Percentiles rank a stretch among this genome's conserved stretches.
These are phyloP conservation scores for Myopa testacea DNA, from an alignment of 2,888 invertebrate species.

Conservation along the genomic window DNA sequence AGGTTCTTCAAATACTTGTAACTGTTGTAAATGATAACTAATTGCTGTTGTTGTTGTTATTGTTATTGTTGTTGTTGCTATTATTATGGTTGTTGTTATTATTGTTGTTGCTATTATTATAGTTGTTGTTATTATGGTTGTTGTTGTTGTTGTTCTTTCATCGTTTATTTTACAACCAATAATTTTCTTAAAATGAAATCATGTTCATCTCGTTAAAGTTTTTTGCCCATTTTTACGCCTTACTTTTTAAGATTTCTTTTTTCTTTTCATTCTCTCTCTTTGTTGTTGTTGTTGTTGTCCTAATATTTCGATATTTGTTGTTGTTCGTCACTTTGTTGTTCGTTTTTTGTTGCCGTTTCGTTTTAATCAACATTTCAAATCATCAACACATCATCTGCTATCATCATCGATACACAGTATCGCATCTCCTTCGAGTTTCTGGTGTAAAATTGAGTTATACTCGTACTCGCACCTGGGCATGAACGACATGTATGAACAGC, in stretches of 20 bases:
- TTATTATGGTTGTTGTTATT: slow-evolving; percentile 12
- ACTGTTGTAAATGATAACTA: too few species aligned
- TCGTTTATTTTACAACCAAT: background rate
- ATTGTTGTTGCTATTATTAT: slow-evolving; percentile 44
- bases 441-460: background rate
- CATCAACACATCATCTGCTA: slow-evolving; percentile 33
- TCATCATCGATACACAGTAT: background rate
- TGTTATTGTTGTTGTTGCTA: background rate
- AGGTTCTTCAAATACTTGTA: too few species aligned
- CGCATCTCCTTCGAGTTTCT: background rate
- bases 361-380: slow-evolving; percentile 31
- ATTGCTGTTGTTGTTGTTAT: slow-evolving; percentile 19
- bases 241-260: background rate
- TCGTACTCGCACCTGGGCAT: too few species aligned
- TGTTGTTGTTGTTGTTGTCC: background rate
- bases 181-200: slow-evolving; percentile 20
- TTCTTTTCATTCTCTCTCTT: background rate
- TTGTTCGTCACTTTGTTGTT: background rate
- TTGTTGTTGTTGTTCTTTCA: slow-evolving; percentile 4
- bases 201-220: slow-evolving; percentile 30
- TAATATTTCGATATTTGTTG: background rate
- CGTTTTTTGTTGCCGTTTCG: background rate
- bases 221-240: background rate
- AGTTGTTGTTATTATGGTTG: slow-evolving; percentile 25
- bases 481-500: background rate